Base-by-base conservation (phyloP, 2,888 invertebrate genomes). In the Trichogramma evanescens region DNA sequence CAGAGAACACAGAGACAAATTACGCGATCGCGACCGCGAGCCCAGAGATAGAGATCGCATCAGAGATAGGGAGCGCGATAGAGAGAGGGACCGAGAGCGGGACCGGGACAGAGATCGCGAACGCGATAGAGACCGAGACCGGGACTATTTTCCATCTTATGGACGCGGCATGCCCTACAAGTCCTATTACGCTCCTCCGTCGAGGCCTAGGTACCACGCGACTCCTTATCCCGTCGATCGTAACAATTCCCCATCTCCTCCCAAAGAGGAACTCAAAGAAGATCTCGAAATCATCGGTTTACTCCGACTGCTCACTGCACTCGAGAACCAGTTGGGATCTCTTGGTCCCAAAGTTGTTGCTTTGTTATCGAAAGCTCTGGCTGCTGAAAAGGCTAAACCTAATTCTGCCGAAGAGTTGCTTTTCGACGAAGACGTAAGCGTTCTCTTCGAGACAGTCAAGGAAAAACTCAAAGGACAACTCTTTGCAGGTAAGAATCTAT, bases 251-350 rank as follows among this genome's bases (percentile, higher is more conserved):
- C 71, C 70, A n/a, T 73, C 66, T 63, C 73, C 69, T 49, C 67
- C 57, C 48, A 70, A 68, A 45, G 76, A 72, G 3, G 77, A 77
- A 4, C 59, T 68, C 8, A 67, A 66, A 1, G 77, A 79, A 45
- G 74, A 75, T 56, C 63, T 78, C 5, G 77, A 78, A 51, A 78
- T 80, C 4, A 73, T 77, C n/a, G 77, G 76, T 5, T 66, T 90
- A 54, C 76, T 93, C 60, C 82, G 92, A 45, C 80, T 89, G 65
- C 80, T 93, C 0, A 89, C 91, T 0, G 92, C 92, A 1, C 79
- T 93, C 5, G 93, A 93, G 74, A 88, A 88, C 67, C 88, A 89
- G 71, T 79, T 93, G 54, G 93, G 93, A n/a, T 90, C 91, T 45
- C 79, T 93, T 5, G 92, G 91, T 0, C 91, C 91, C 0, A 89